These are phyloP conservation scores for Eubucco bourcierii DNA, from an alignment of 2,113 vertebrate species.

Conservation along the genomic window DNA sequence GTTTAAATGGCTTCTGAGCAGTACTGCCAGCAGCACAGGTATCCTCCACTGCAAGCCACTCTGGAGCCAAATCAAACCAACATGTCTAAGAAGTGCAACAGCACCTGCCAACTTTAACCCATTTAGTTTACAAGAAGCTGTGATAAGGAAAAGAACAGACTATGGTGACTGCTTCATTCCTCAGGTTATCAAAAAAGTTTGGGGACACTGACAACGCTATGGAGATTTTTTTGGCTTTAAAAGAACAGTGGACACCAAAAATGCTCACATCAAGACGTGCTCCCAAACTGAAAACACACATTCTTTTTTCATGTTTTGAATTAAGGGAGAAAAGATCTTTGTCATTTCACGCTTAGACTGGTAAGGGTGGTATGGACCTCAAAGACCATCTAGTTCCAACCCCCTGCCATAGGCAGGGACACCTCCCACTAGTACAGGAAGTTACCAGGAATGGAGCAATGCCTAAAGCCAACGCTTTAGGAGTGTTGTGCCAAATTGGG, in stretches of 20 bases:
- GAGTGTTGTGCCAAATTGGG: background rate
- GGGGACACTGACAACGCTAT: rapidly evolving
- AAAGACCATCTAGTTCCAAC: no score
- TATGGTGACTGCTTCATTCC: background rate
- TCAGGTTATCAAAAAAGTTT: background rate
- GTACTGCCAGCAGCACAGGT: background rate
- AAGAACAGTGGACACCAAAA: background rate
- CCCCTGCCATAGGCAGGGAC: no score
- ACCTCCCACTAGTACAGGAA: background rate
- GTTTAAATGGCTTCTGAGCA: background rate
- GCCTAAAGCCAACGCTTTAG: rapidly evolving
- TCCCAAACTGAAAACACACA: background rate
- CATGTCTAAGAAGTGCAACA: background rate
- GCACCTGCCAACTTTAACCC: background rate
- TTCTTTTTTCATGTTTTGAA: background rate
- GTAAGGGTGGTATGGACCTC: no score
- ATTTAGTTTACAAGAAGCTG: background rate
- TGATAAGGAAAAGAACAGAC: background rate
- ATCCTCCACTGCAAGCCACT: background rate
- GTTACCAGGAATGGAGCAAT: background rate
- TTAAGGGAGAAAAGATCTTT: background rate
- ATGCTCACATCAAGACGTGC: background rate
- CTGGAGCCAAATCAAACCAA: background rate
- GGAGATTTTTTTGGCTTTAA: background rate
- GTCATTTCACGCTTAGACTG: background rate